Conservation (phyloP, 2,888 invertebrate species). For the Athalia cordata region DNA sequence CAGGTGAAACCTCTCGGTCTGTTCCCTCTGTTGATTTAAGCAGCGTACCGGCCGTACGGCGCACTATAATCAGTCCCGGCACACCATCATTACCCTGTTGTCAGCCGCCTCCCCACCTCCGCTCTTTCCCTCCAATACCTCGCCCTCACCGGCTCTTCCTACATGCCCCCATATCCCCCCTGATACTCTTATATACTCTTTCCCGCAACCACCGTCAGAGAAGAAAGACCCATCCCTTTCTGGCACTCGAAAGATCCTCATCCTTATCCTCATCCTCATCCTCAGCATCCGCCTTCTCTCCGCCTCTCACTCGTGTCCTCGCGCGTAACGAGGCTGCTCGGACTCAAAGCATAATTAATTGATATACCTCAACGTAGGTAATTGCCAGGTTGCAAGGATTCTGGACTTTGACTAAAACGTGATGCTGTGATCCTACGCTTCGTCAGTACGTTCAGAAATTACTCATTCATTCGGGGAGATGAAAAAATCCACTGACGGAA, state of each 20-base stretch:
- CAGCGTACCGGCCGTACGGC: constrained; percentile 63
- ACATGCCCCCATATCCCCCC: constrained; percentile 31
- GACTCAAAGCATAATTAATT: constrained; percentile 29
- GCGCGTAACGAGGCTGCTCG: constrained; percentile 28
- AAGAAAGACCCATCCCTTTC: constrained; percentile 20
- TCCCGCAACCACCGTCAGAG: neutral
- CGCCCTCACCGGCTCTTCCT: constrained; percentile 17
- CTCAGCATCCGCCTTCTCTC: constrained; percentile 6
- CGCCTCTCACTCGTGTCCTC: constrained; percentile 22
- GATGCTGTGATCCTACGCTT: constrained; percentile 19
- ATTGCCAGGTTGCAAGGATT: constrained; percentile 22
- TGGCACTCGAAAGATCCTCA: constrained; percentile 12
- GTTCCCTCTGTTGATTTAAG: constrained; percentile 64
- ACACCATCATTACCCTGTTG: constrained; percentile 64
- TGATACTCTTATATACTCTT: constrained; percentile 2
- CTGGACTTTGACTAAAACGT: constrained; percentile 25
- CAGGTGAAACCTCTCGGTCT: constrained; percentile 65
- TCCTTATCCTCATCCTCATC: constrained; percentile 26
- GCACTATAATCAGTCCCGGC: constrained; percentile 63
- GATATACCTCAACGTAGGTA: constrained; percentile 27
- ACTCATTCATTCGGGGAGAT: too few species aligned
- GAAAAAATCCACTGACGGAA: too few species aligned
- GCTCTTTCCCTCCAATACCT: neutral
- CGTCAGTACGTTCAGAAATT: neutral
- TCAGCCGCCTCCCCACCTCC: constrained; percentile 57